phyloP scores from a whole-genome alignment of 30 jellyfish, hydroid and myxozoan genomes.

The Aurelia sp. region DNA sequence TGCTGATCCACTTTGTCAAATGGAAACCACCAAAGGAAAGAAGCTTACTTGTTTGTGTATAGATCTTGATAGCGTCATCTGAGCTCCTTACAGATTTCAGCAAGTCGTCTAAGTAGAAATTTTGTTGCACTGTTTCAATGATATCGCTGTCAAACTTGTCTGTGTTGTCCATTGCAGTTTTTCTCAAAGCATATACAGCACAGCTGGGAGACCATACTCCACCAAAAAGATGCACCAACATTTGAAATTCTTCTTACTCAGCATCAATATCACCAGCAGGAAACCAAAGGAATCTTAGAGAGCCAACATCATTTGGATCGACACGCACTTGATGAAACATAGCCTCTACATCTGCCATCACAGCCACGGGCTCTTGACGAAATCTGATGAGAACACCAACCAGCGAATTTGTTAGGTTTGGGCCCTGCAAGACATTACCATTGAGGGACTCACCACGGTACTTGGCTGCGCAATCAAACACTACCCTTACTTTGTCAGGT shows the following conservation, averaged over 20 bases:
- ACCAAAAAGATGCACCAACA: conserved; percentile 74
- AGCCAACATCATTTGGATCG: conserved; percentile 34
- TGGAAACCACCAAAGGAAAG: conserved; percentile 45
- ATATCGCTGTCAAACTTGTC: conserved; percentile 10
- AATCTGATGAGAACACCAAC: conserved; percentile 64
- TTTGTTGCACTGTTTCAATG: conserved; percentile 24
- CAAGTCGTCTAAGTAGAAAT: conserved; percentile 67
- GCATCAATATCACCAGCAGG: conserved; percentile 42
- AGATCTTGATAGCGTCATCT: conserved; percentile 26
- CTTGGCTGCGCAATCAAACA: conserved; percentile 74
- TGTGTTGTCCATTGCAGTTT: conserved; percentile 53
- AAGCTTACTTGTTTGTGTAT: neutral
- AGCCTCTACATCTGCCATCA: conserved; percentile 71
- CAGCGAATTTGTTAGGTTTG: conserved; percentile 58
- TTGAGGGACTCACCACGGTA: conserved; percentile 47
- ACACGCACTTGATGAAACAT: conserved; percentile 76
- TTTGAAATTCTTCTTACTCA: conserved; percentile 33
- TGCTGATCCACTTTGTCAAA: conserved; percentile 48
- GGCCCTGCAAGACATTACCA: conserved; percentile 55
- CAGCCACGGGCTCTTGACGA: conserved; percentile 47
- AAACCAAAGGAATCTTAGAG: conserved; percentile 69
- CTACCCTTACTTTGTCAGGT: too few species aligned
- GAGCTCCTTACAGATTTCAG: conserved; percentile 27
- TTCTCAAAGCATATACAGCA: conserved; percentile 52
- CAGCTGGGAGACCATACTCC: conserved; percentile 78